Evolutionary conservation across 2,113 vertebrate genomes (phyloP).

Genomic region (Laticauda laticaudata): DNA sequence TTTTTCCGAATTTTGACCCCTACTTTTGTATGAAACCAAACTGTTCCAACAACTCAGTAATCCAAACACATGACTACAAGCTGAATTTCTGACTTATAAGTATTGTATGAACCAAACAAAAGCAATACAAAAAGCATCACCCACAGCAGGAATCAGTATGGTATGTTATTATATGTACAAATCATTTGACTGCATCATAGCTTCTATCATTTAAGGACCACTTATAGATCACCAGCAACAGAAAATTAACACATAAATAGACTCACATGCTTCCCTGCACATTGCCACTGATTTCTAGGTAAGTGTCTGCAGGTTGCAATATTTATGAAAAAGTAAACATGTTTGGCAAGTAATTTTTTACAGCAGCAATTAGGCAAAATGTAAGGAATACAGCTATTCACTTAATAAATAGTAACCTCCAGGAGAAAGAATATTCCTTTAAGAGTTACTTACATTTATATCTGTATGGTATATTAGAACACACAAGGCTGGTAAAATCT

Average conservation of each 20-base stretch:
- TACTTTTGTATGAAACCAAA: background rate
- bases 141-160: background rate
- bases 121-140: background rate
- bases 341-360: background rate
- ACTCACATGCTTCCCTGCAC: background rate
- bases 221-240: background rate
- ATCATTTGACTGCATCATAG: background rate
- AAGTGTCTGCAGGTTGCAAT: background rate
- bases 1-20: background rate
- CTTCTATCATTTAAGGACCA: background rate
- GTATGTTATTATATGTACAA: background rate
- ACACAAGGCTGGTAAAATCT: conserved; percentile 98
- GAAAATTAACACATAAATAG: background rate
- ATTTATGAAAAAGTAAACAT: background rate
- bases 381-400: background rate
- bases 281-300: no score
- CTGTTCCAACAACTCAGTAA: background rate
- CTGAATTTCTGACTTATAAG: background rate
- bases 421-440: conserved; percentile 18
- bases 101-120: background rate
- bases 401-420: background rate
- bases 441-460: conserved; percentile 90
- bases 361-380: background rate
- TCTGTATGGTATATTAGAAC: conserved; percentile 98
- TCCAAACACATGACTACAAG: background rate